These are phyloP conservation scores for Dendrolimus pini DNA, from an alignment of 2,888 invertebrate species.

Conservation along the genomic window DNA sequence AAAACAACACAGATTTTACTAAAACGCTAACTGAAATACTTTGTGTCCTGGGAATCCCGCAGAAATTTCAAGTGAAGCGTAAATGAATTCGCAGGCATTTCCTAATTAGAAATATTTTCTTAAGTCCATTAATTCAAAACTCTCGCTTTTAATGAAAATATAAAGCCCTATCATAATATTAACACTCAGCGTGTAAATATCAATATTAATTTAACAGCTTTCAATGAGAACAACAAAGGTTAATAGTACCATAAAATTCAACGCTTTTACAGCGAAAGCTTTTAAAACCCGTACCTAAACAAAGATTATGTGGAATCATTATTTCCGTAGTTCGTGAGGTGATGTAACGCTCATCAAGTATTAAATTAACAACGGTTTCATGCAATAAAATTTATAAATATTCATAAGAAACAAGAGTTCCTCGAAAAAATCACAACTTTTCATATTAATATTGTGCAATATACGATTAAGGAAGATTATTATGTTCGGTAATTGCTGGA, in stretches of 20 bases:
- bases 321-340: neutral
- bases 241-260: neutral
- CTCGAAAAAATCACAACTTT: neutral
- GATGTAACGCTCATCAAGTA: neutral
- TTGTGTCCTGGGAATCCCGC: too few species aligned
- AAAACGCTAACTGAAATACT: too few species aligned
- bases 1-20: too few species aligned
- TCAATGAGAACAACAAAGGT: neutral
- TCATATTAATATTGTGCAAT: neutral
- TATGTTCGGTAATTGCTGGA: conserved; percentile 1
- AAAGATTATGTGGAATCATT: neutral
- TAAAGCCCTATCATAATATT: neutral
- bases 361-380: neutral
- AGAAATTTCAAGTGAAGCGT: too few species aligned
- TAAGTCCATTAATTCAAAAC: too few species aligned
- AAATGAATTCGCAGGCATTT: too few species aligned
- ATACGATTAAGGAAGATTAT: neutral
- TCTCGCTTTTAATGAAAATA: neutral
- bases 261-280: neutral
- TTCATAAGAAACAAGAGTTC: neutral
- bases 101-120: too few species aligned
- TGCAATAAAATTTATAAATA: neutral
- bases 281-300: neutral
- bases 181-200: neutral
- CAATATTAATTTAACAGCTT: neutral